Percentiles rank a stretch among this genome's conserved stretches.
Conservation (phyloP, 2,113 vertebrate genomes). For the Piprites chloris region DNA sequence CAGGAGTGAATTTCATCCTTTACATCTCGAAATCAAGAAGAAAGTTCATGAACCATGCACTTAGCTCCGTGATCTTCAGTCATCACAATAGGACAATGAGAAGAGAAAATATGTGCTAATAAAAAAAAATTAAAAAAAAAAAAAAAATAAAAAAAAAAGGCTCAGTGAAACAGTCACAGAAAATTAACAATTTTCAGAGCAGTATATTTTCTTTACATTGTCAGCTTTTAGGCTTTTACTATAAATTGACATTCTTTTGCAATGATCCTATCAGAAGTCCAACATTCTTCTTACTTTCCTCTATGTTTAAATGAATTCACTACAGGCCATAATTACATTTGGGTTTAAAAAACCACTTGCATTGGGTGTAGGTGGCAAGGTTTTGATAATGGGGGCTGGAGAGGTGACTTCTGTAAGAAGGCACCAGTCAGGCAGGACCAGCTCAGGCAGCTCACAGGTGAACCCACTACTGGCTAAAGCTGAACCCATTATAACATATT, state of each 20-base stretch:
- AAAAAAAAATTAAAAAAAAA: no score
- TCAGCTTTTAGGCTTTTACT: neutral
- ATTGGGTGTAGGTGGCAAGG: neutral
- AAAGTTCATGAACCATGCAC: neutral
- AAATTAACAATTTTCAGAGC: neutral
- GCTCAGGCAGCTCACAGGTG: neutral
- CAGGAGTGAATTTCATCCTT: neutral
- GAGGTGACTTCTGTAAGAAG: neutral
- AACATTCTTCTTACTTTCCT: neutral
- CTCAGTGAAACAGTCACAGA: neutral
- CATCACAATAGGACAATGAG: neutral
- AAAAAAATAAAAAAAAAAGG: no score
- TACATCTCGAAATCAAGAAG: neutral
- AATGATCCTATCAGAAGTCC: neutral
- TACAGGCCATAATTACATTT: neutral
- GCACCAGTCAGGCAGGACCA: neutral
- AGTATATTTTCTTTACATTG: neutral
- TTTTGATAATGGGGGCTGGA: neutral
- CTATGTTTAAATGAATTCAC: neutral
- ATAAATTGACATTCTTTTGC: neutral
- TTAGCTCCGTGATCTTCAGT: neutral
- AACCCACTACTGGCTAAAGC: neutral
- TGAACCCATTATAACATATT: neutral
- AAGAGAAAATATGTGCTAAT: neutral
- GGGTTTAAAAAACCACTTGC: neutral